A percentile compares a stretch with the other conserved stretches of the same genome.
Conservation (phyloP, 2,113 vertebrate species). For the Smithornis capensis region DNA sequence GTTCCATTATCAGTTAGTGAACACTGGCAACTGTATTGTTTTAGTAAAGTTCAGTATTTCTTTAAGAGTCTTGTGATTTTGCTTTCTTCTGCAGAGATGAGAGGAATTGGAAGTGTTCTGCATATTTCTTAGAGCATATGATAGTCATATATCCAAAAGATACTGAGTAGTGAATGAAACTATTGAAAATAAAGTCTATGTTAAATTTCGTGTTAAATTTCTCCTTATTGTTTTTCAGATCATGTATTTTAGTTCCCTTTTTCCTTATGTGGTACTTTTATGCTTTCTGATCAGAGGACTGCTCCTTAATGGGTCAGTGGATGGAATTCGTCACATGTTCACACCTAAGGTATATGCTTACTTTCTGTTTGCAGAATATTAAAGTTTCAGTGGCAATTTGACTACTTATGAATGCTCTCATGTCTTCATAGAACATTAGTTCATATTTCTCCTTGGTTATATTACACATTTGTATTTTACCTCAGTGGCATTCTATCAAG, state of each 20-base stretch:
- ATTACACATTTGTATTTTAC: neutral
- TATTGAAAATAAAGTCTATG: neutral
- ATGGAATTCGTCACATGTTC: constrained; percentile 96
- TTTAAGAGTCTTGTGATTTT: neutral
- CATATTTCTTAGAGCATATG: neutral
- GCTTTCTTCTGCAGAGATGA: neutral
- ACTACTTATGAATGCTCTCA: neutral
- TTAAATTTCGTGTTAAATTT: neutral
- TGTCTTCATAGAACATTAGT: neutral
- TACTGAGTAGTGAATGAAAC: neutral
- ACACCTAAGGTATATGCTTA: constrained; percentile 87
- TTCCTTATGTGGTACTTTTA: constrained; percentile 91
- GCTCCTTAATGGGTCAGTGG: constrained; percentile 89
- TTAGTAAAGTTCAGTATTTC: neutral
- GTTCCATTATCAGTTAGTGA: neutral
- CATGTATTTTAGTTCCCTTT: constrained; percentile 98
- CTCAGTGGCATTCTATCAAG: neutral
- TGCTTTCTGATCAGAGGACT: constrained; percentile 92
- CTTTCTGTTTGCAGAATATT: neutral
- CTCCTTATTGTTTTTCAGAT: constrained; percentile 79
- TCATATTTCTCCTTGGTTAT: neutral
- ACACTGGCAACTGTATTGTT: neutral
- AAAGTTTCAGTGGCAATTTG: neutral
- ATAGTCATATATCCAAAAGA: neutral
- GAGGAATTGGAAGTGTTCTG: neutral